Evolutionary conservation across 2,113 vertebrate genomes (phyloP).

Genomic region (Megaceryle torquata): DNA sequence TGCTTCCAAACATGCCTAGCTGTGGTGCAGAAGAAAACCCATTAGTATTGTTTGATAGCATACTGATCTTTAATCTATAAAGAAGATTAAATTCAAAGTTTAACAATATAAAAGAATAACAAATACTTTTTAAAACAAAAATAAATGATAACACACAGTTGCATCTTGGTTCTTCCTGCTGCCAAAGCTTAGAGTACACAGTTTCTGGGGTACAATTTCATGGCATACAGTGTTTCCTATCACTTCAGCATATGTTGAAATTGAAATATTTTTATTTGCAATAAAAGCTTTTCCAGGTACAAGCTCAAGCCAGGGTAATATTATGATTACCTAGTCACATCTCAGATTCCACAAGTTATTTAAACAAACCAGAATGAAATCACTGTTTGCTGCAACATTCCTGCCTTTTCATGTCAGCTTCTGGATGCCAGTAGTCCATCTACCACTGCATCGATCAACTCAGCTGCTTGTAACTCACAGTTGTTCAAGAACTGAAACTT

Average conservation of each 20-base stretch:
- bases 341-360: neutral
- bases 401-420: neutral
- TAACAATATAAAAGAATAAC: slow-evolving; percentile 67
- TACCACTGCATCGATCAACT: neutral
- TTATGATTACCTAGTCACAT: neutral
- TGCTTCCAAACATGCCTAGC: neutral
- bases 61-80: slow-evolving; percentile 72
- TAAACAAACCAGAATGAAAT: neutral
- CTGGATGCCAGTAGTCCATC: neutral
- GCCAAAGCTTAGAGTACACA: neutral
- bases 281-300: neutral
- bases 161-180: slow-evolving; percentile 2
- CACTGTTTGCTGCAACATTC: neutral
- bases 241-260: neutral
- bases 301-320: neutral
- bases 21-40: neutral
- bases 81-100: slow-evolving; percentile 73
- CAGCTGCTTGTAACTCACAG: neutral
- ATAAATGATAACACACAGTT: neutral
- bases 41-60: neutral
- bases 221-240: neutral
- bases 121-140: slow-evolving; percentile 42
- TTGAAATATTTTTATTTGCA: neutral
- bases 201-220: neutral
- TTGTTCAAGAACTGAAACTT: neutral